A percentile compares a stretch with the other conserved stretches of the same genome.
Conservation (phyloP, 92 coral and sea anemone genomes). For the Siderastrea siderea region DNA sequence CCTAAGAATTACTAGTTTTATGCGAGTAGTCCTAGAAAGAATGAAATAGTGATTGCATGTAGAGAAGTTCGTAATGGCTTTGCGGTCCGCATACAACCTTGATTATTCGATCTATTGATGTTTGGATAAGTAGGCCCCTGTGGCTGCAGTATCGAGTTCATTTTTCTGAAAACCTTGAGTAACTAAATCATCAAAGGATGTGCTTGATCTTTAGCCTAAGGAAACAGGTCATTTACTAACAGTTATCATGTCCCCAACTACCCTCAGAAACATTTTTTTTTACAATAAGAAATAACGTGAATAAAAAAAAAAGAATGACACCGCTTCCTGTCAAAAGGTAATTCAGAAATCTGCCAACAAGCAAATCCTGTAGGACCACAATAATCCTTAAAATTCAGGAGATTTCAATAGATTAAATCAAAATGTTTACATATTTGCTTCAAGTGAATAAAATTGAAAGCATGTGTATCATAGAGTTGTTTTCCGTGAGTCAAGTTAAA, state of each 20-base stretch:
- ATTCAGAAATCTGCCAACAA: background rate
- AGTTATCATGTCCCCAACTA: background rate
- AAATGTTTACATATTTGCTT: constrained; percentile 20
- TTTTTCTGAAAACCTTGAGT: background rate
- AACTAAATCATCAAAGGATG: constrained; percentile 30
- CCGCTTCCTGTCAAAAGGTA: background rate
- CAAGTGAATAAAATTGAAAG: background rate
- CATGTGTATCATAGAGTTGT: background rate
- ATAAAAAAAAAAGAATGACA: background rate
- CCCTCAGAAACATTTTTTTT: background rate
- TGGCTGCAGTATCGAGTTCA: background rate
- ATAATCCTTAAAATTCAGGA: background rate
- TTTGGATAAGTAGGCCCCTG: background rate
- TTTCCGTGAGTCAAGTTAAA: background rate
- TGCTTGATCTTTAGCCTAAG: background rate
- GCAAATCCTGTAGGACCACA: too few species aligned
- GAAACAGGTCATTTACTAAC: background rate
- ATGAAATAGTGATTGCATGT: too few species aligned
- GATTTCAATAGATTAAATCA: background rate
- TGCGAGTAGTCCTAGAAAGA: background rate
- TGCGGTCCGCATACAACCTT: background rate
- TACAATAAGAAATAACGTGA: too few species aligned
- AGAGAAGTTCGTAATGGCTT: too few species aligned
- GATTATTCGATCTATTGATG: background rate
- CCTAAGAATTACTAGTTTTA: background rate